Evolutionary conservation across 1,140 invertebrate genomes (phyloP), one percentile per base, ranked within the genome.

Genomic region (Hesperophylax magnus): DNA sequence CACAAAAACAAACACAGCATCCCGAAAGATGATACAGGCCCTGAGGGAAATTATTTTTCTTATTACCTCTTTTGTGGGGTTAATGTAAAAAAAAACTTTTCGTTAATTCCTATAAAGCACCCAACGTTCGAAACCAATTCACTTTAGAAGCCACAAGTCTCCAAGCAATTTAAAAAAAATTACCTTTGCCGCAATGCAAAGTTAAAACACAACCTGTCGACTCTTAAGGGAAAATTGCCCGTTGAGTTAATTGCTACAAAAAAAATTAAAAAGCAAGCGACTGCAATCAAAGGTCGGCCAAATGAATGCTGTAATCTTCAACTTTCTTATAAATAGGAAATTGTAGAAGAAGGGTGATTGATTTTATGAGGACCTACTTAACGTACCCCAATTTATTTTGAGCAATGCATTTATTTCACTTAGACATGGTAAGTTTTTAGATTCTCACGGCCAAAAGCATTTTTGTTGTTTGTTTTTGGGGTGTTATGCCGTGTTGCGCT

Each of bases 111-210:
- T 14, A 47, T 1, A 47, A 47, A 47, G 39, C 11, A 14, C 39
- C 39, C 0, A 47, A 1, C 1, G 9, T 47, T 1, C 5, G 17
- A 58, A 58, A 2, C 2, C n/a, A 8, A n/a, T 58, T 58, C 17
- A 0, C 56, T 9, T 5, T 5, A 18, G n/a, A 58, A 58, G 6
- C 20, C 56, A 18, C 56, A 7, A 58, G n/a, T 2, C 8, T 58
- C n/a, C 20, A n/a, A 56, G 56, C n/a, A 18, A 58, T 20, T n/a
- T n/a, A 58, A 58, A 3, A 20, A 58, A 58, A 11, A 1, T 2
- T 39, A 31, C 69, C 53, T 72, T 72, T 8, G 47, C 39, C 47
- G 11, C 14, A 72, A 72, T 72, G 69, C 69, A 72, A n/a, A 72
- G 47, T 72, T n/a, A 72, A 72, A 72, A 72, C 9, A 47, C n/a